phyloP scores from a whole-genome alignment of 2,113 vertebrate species.

The Cnemophilus loriae region DNA sequence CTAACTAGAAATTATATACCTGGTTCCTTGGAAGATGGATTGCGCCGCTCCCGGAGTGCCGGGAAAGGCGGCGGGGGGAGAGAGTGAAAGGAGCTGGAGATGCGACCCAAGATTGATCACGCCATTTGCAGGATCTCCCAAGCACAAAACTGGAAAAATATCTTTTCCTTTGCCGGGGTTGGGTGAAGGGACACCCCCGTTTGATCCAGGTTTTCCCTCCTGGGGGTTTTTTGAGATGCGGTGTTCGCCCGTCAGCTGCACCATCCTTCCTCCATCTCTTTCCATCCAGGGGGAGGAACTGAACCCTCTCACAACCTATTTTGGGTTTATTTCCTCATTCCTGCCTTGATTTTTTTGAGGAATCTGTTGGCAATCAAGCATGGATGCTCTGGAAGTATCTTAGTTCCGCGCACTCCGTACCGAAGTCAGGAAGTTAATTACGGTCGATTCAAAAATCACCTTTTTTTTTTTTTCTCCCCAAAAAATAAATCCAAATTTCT shows the following conservation, averaged over 20 bases:
- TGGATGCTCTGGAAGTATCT: background rate
- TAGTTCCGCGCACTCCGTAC: accelerated
- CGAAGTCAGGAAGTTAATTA: background rate
- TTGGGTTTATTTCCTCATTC: background rate
- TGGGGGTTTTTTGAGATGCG: background rate
- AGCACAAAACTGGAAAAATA: slow-evolving; percentile 3
- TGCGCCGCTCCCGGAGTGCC: background rate
- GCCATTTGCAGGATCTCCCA: slow-evolving; percentile 28
- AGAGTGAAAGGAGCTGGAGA: background rate
- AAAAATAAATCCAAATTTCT: background rate
- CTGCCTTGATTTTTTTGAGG: accelerated
- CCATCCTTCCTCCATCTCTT: background rate
- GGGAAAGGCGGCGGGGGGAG: background rate
- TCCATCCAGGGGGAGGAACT: background rate
- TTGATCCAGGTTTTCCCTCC: background rate
- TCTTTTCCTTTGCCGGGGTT: background rate
- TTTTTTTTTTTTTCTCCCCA: accelerated
- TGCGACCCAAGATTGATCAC: slow-evolving; percentile 47
- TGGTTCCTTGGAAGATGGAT: slow-evolving; percentile 62
- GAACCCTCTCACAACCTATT: background rate
- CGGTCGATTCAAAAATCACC: accelerated
- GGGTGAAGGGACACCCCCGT: background rate
- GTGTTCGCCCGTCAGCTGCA: accelerated
- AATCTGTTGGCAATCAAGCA: background rate
- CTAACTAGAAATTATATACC: slow-evolving; percentile 69